Percentiles rank a stretch among this genome's conserved stretches.
These are phyloP conservation scores for Amiota communis DNA, from an alignment of 2,888 invertebrate genomes.

Conservation along the genomic window DNA sequence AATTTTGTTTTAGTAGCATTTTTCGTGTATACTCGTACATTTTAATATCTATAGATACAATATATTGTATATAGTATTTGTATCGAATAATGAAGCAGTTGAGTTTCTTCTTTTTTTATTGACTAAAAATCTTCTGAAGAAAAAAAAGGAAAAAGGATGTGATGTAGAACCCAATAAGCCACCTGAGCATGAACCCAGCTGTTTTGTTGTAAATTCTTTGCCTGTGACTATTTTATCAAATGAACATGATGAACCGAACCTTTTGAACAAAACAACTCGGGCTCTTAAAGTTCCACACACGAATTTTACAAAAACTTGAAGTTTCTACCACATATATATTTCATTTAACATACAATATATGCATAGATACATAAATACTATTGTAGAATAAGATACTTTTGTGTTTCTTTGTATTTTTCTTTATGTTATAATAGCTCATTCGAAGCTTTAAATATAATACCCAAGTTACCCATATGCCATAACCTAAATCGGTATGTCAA, in stretches of 20 bases:
- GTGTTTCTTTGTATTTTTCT: slow-evolving; percentile 12
- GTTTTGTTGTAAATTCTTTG: slow-evolving; percentile 10
- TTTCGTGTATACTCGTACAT: slow-evolving; percentile 22
- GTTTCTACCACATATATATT: background rate
- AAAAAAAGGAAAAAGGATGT: background rate
- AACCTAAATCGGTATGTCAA: slow-evolving; percentile 19
- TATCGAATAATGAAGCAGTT: slow-evolving; percentile 46
- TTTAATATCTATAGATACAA: background rate
- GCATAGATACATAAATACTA: too few relatives aligned
- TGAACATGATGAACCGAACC: too few relatives aligned
- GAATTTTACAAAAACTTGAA: slow-evolving; percentile 11
- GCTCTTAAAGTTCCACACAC: background rate
- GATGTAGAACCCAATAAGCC: background rate
- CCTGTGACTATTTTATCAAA: background rate
- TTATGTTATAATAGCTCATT: background rate
- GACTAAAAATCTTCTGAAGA: background rate
- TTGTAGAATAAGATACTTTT: slow-evolving; percentile 1
- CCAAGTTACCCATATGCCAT: slow-evolving; percentile 12
- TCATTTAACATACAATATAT: background rate
- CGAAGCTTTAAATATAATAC: slow-evolving; percentile 13
- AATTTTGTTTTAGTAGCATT: slow-evolving; percentile 27
- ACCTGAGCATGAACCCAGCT: slow-evolving; percentile 27
- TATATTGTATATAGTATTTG: too few relatives aligned
- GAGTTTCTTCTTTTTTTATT: slow-evolving; percentile 30
- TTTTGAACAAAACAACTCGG: too few relatives aligned